A percentile compares a stretch with the other conserved stretches of the same genome.
phyloP scores from a whole-genome alignment of 2,797 vertebrate species.

The Hipposideros larvatus region DNA sequence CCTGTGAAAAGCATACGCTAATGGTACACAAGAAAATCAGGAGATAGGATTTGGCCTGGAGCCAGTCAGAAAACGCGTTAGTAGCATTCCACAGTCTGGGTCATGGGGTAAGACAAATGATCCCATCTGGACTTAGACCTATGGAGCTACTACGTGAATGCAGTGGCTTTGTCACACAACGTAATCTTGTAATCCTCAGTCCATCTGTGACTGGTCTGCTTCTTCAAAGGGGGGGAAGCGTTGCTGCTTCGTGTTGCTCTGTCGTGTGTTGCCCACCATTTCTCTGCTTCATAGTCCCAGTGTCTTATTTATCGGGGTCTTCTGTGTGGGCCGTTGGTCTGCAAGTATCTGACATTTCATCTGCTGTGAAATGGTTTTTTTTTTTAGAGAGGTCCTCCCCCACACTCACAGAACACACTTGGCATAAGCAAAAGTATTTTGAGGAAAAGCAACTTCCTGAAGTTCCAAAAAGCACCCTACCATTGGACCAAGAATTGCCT shows the following conservation, averaged over 20 bases:
- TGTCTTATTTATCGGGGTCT: background rate
- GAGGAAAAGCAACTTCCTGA: background rate
- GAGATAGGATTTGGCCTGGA: slow-evolving; percentile 65
- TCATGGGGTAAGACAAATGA: slow-evolving; percentile 83
- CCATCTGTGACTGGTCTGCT: slow-evolving; percentile 59
- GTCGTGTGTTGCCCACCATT: background rate
- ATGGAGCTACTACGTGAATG: slow-evolving; percentile 43
- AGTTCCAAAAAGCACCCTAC: background rate
- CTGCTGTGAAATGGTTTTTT: background rate
- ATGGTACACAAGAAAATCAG: slow-evolving; percentile 6
- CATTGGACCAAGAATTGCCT: background rate
- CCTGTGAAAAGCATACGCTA: background rate
- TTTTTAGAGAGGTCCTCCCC: background rate
- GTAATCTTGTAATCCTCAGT: slow-evolving; percentile 70
- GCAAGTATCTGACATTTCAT: background rate
- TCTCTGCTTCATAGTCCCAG: background rate
- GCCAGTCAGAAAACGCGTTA: slow-evolving; percentile 66
- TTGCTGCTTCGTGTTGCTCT: background rate
- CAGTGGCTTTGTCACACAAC: slow-evolving; percentile 50
- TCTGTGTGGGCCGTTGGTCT: background rate
- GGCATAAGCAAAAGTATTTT: background rate
- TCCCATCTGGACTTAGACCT: slow-evolving; percentile 61
- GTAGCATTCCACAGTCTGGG: slow-evolving; percentile 79
- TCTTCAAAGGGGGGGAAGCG: slow-evolving; percentile 12
- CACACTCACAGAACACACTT: background rate